These are phyloP conservation scores for Salvator merianae DNA, from an alignment of 2,113 vertebrate genomes.

Conservation along the genomic window DNA sequence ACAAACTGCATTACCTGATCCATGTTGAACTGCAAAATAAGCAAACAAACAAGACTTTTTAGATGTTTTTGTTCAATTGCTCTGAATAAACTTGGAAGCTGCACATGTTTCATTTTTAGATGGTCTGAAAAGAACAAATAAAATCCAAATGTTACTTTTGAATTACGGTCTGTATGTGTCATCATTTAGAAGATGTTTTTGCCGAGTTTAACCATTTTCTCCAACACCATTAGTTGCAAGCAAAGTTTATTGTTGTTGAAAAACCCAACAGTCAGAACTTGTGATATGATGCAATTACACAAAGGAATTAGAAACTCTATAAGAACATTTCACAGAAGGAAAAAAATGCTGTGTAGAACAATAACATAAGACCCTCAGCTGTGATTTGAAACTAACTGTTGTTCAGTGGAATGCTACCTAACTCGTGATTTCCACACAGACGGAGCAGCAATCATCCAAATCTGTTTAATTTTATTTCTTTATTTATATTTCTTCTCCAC, in stretches of 20 bases:
- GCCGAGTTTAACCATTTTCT: not conserved
- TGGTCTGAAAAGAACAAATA: not conserved
- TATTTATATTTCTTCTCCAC: too few species aligned
- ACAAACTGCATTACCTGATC: slow-evolving; percentile 99
- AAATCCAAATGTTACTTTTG: not conserved
- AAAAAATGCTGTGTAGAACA: not conserved
- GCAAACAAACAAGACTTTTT: not conserved
- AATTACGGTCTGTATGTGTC: too few species aligned
- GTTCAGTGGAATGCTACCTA: too few species aligned
- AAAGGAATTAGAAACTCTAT: not conserved
- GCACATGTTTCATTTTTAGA: not conserved
- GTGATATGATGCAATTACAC: not conserved
- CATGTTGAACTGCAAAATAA: slow-evolving; percentile 74
- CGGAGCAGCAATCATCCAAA: not conserved
- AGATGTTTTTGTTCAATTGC: not conserved
- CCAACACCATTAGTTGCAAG: too few species aligned
- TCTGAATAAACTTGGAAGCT: not conserved
- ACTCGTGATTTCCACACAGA: not conserved
- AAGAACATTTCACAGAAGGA: not conserved
- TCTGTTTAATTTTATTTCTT: not conserved
- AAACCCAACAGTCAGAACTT: not conserved
- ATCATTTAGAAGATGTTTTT: not conserved
- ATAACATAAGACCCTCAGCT: not conserved
- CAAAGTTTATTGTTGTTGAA: not conserved
- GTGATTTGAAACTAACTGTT: not conserved